A percentile compares a stretch with the other conserved stretches of the same genome.
These are phyloP conservation scores for Dendrocincla fuliginosa DNA, from an alignment of 2,797 vertebrate genomes.

Conservation along the genomic window DNA sequence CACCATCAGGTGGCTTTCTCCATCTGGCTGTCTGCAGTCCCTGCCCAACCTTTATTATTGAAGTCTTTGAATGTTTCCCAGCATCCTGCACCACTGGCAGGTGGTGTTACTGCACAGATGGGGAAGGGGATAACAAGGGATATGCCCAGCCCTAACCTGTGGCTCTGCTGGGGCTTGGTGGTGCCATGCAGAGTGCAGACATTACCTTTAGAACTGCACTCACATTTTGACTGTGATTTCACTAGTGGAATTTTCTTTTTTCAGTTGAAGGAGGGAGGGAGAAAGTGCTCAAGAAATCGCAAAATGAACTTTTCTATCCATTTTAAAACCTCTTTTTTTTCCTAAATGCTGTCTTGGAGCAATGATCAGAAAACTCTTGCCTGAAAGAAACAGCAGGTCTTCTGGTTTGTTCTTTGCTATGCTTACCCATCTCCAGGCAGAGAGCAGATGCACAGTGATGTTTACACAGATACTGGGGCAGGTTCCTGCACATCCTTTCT, in stretches of 20 bases:
- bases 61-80: neutral
- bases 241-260: neutral
- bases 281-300: neutral
- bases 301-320: neutral
- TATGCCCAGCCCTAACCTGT: neutral
- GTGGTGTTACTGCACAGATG: neutral
- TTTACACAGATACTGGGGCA: neutral
- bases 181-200: neutral
- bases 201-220: neutral
- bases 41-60: neutral
- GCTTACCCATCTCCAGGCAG: neutral
- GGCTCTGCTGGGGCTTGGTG: neutral
- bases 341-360: neutral
- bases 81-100: neutral
- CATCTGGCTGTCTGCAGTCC: neutral
- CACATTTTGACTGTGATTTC: neutral
- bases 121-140: neutral
- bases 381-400: neutral
- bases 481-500: neutral
- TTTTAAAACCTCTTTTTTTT: neutral
- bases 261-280: neutral
- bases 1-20: neutral
- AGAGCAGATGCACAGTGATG: neutral
- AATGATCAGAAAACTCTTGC: neutral
- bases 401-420: neutral